Percentiles rank a stretch among this genome's conserved stretches.
Evolutionary conservation across 2,888 invertebrate species (phyloP).

Genomic region (Dexiosoma caninum): DNA sequence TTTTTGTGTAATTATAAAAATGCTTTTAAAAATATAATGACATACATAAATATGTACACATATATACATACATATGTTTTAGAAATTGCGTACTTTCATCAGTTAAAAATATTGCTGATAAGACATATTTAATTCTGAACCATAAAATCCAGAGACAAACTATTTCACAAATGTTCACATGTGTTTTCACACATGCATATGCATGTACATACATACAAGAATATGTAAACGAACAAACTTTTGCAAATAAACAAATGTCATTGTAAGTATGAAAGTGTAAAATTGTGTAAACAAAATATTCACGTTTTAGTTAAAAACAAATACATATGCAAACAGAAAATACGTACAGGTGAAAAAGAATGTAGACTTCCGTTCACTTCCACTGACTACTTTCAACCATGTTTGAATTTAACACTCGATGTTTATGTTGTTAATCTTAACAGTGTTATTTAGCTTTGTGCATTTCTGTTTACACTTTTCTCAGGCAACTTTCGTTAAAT

Average conservation of each 20-base stretch:
- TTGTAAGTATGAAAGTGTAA: slow-evolving; percentile 48
- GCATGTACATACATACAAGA: not conserved
- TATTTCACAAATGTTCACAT: too few species aligned
- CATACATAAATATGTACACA: too few species aligned
- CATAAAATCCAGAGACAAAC: too few species aligned
- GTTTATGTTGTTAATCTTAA: not conserved
- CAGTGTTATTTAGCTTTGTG: not conserved
- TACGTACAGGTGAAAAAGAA: slow-evolving; percentile 9
- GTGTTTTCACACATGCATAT: not conserved
- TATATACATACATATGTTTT: too few species aligned
- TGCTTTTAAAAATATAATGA: not conserved
- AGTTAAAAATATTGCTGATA: too few species aligned
- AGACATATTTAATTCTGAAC: too few species aligned
- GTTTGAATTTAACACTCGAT: slow-evolving; percentile 25
- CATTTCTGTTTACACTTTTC: not conserved
- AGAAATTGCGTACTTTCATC: too few species aligned
- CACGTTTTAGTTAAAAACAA: slow-evolving; percentile 47
- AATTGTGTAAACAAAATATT: slow-evolving; percentile 52
- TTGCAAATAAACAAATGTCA: slow-evolving; percentile 29
- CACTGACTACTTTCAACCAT: slow-evolving; percentile 40
- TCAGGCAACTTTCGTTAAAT: slow-evolving; percentile 27
- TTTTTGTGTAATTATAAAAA: too few species aligned
- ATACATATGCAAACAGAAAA: not conserved
- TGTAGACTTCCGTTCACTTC: slow-evolving; percentile 44
- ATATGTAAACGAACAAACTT: not conserved